Evolutionary conservation across 2,797 vertebrate species (phyloP).

Genomic region (Spinibarbus caldwelli): DNA sequence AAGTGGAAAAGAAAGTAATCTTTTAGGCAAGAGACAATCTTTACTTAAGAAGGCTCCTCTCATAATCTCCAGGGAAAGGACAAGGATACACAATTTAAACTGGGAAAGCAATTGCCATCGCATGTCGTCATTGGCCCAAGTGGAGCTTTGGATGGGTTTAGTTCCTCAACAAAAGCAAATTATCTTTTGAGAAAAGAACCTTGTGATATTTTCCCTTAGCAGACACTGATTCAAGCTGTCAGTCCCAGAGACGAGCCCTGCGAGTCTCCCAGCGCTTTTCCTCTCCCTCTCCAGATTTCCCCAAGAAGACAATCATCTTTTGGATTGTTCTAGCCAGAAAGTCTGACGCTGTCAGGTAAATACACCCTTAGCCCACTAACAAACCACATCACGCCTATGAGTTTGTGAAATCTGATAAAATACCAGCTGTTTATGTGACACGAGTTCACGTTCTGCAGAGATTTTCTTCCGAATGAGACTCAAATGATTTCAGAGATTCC

Average conservation of each 20-base stretch:
- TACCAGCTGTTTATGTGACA: constrained; percentile 45
- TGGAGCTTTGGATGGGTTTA: constrained; percentile 56
- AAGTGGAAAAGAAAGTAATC: constrained; percentile 24
- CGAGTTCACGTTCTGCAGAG: constrained; percentile 8
- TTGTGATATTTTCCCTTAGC: constrained; percentile 50
- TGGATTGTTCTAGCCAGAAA: constrained; percentile 46
- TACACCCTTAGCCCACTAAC: constrained; percentile 29
- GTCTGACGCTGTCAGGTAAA: constrained; percentile 29
- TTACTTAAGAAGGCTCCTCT: constrained; percentile 32
- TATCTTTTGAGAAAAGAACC: constrained; percentile 59
- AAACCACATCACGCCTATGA: constrained; percentile 40
- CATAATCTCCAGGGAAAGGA: constrained; percentile 47
- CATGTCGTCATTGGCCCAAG: constrained; percentile 55
- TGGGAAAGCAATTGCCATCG: constrained; percentile 58
- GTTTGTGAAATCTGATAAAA: constrained; percentile 40
- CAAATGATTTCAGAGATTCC: constrained; percentile 26
- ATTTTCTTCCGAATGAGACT: constrained; percentile 30
- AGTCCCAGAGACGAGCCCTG: constrained; percentile 52
- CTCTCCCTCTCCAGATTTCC: constrained; percentile 40
- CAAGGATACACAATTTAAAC: constrained; percentile 58
- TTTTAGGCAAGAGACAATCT: constrained; percentile 19
- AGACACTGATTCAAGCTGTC: constrained; percentile 55
- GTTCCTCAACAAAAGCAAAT: constrained; percentile 59
- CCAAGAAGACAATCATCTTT: constrained; percentile 38
- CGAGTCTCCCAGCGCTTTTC: constrained; percentile 34